phyloP scores from a whole-genome alignment of 1,140 invertebrate species.

The Solenopsis fugax region DNA sequence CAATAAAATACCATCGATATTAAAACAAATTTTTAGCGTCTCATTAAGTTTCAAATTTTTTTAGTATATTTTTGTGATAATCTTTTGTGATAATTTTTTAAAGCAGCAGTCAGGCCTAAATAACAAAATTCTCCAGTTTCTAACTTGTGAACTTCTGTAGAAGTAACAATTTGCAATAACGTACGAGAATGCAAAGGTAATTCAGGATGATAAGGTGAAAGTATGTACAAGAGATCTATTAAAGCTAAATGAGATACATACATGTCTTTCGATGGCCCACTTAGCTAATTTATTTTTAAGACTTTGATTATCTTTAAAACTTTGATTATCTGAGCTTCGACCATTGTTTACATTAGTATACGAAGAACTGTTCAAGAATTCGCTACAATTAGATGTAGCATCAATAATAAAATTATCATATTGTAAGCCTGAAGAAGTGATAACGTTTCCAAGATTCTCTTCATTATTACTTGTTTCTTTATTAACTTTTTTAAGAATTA shows the following conservation, averaged over 20 bases:
- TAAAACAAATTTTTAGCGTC: constrained; percentile 4
- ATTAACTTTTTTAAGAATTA: too few species aligned
- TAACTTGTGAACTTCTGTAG: too few species aligned
- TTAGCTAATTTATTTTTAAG: neutral
- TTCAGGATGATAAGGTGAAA: constrained; percentile 7
- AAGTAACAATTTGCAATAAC: neutral
- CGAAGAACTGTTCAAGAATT: too few species aligned
- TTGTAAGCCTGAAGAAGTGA: too few species aligned
- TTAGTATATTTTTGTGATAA: neutral
- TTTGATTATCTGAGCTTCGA: too few species aligned
- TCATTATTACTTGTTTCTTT: too few species aligned
- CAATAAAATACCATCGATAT: constrained; percentile 21
- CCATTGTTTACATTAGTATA: too few species aligned
- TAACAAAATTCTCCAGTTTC: constrained; percentile 18
- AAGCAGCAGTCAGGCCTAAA: neutral
- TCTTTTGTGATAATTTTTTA: neutral
- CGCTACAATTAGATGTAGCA: too few species aligned
- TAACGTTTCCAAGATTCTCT: too few species aligned
- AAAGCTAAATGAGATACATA: neutral
- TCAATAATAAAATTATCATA: too few species aligned
- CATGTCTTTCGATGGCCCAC: neutral
- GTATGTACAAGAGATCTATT: constrained; percentile 11
- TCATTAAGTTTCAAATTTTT: neutral
- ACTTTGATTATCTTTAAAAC: too few species aligned
- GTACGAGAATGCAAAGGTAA: neutral